Evolutionary conservation across 1,140 invertebrate species (phyloP).

Genomic region (Choristoneura fumiferana): DNA sequence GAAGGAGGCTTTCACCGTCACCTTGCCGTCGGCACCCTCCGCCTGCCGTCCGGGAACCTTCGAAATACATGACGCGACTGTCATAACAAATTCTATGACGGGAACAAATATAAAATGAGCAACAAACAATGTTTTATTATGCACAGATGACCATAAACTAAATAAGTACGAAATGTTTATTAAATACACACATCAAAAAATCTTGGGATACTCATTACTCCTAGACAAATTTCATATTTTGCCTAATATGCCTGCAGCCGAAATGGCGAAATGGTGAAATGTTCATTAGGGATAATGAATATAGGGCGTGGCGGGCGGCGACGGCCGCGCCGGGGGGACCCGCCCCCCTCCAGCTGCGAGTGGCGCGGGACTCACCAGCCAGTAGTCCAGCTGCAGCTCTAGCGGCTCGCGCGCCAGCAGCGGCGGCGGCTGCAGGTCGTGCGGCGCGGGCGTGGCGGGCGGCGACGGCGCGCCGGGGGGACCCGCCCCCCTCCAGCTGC

Average conservation of each 20-base stretch:
- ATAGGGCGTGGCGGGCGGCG: constrained; percentile 80
- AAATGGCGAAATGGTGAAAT: too few species aligned
- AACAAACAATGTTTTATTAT: too few species aligned
- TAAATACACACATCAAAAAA: too few species aligned
- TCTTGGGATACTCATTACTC: too few species aligned
- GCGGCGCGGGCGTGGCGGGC: constrained; percentile 79
- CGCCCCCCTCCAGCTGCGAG: constrained; percentile 70
- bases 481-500: constrained; percentile 84
- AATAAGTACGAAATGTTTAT: too few species aligned
- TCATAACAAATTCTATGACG: too few species aligned
- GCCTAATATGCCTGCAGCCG: too few species aligned
- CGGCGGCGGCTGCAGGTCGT: constrained; percentile 64
- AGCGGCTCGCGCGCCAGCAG: constrained; percentile 82
- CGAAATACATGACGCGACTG: too few species aligned
- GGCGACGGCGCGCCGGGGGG: constrained; percentile 77
- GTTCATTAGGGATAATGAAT: too few species aligned
- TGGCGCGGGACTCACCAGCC: constrained; percentile 80
- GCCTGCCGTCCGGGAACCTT: constrained; percentile 41
- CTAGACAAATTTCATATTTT: too few species aligned
- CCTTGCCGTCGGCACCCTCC: constrained; percentile 64
- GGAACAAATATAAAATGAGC: too few species aligned
- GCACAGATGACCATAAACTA: too few species aligned
- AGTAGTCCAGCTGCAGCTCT: constrained; percentile 97
- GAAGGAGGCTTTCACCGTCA: constrained; percentile 88
- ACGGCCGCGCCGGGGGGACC: constrained; percentile 71